These are phyloP conservation scores for Phaethornis superciliosus DNA, from an alignment of 2,113 vertebrate genomes.

Conservation along the genomic window DNA sequence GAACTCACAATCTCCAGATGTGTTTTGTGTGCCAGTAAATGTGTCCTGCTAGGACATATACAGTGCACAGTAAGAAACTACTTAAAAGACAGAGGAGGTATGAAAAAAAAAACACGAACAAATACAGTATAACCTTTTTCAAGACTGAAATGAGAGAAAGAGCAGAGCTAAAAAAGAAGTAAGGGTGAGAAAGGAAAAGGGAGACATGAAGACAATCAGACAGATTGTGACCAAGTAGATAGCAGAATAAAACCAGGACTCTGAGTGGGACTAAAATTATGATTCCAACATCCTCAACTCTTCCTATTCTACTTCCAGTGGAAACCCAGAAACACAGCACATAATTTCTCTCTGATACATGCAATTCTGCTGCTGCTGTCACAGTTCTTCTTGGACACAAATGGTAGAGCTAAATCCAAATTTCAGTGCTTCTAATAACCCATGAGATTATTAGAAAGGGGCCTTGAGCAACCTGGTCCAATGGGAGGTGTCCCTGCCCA, in stretches of 20 bases:
- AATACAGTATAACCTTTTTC: not conserved
- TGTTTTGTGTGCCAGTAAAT: not conserved
- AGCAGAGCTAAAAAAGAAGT: not conserved
- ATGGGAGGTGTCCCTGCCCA: too few relatives aligned
- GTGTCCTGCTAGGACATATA: not conserved
- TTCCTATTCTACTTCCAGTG: not conserved
- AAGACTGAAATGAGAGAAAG: not conserved
- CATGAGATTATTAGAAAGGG: not conserved
- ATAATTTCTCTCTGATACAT: not conserved
- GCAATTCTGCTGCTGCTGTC: not conserved
- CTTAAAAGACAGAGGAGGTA: not conserved
- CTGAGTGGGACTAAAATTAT: not conserved
- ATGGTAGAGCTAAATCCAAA: not conserved
- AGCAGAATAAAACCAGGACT: not conserved
- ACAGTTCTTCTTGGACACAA: not conserved
- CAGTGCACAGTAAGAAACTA: not conserved
- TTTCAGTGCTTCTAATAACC: not conserved
- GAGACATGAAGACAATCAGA: not conserved
- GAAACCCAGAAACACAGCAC: not conserved
- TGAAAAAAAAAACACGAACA: not conserved
- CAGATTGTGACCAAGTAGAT: not conserved
- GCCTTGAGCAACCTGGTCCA: too few relatives aligned
- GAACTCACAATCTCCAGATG: not conserved
- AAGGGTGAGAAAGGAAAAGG: not conserved
- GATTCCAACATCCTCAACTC: not conserved